A percentile compares a stretch with the other conserved stretches of the same genome.
Conservation (phyloP, 2,888 invertebrate genomes). For the Norana najaformis region DNA sequence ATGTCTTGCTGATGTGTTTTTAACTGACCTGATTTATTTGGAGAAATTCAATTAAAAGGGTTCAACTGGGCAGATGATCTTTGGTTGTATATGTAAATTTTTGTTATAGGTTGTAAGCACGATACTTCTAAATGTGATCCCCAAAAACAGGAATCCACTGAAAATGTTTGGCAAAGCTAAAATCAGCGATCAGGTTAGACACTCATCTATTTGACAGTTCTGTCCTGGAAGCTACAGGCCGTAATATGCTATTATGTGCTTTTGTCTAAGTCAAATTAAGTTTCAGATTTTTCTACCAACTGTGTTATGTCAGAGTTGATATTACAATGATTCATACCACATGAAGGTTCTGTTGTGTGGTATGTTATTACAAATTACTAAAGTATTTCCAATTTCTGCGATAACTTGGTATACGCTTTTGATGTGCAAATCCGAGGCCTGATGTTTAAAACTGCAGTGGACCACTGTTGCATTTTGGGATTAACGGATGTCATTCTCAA, state of each 20-base stretch:
- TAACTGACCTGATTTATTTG: neutral
- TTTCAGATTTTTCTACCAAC: no score
- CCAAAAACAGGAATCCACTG: conserved; percentile 67
- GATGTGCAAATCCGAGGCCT: no score
- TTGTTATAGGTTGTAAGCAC: conserved; percentile 57
- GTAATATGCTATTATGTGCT: no score
- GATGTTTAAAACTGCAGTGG: no score
- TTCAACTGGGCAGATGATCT: neutral
- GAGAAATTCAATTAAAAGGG: neutral
- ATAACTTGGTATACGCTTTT: no score
- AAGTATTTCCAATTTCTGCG: no score
- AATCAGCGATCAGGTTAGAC: conserved; percentile 65
- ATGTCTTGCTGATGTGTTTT: neutral
- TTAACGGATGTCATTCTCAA: neutral
- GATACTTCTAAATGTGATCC: conserved; percentile 60
- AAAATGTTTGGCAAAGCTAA: conserved; percentile 76
- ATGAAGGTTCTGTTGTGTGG: no score
- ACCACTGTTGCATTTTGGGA: neutral
- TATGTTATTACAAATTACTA: no score
- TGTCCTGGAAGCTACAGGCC: no score
- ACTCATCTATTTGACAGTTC: neutral
- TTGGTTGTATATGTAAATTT: neutral
- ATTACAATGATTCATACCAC: no score
- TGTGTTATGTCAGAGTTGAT: no score
- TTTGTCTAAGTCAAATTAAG: no score